Evolutionary conservation across 2,888 invertebrate species (phyloP).

Genomic region (Calephelis perditalis): DNA sequence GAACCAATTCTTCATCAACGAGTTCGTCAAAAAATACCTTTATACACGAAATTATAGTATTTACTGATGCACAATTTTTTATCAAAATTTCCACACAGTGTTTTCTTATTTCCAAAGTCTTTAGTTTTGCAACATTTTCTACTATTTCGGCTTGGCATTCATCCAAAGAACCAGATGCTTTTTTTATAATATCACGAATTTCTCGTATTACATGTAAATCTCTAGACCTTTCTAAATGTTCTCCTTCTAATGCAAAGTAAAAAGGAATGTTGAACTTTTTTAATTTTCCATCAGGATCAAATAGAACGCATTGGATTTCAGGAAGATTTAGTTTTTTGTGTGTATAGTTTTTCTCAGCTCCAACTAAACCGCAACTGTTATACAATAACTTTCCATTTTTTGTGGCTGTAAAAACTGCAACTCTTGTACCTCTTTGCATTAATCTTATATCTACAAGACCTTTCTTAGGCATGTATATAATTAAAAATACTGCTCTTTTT

Average conservation of each 20-base stretch:
- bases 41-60: constrained; percentile 74
- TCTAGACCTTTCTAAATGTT: constrained; percentile 90
- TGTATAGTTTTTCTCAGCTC: constrained; percentile 78
- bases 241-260: constrained; percentile 92
- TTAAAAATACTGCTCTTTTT: constrained; percentile 87
- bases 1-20: constrained; percentile 34
- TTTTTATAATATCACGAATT: constrained; percentile 82
- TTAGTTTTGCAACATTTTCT: constrained; percentile 79
- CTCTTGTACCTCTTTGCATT: constrained; percentile 91
- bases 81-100: constrained; percentile 85
- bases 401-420: constrained; percentile 93
- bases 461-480: constrained; percentile 95
- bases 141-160: constrained; percentile 73
- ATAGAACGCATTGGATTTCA: constrained; percentile 85
- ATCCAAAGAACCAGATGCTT: constrained; percentile 67
- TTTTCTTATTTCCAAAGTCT: constrained; percentile 83
- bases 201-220: constrained; percentile 92
- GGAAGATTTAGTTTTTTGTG: constrained; percentile 78
- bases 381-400: constrained; percentile 90
- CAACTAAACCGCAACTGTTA: constrained; percentile 89
- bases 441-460: constrained; percentile 96
- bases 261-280: constrained; percentile 93
- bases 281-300: constrained; percentile 90
- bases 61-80: constrained; percentile 80
- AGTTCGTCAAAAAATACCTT: constrained; percentile 66